Percentiles rank a stretch among this genome's conserved stretches.
Conservation (phyloP, 2,888 invertebrate genomes). For the Trichogramma evanescens region DNA sequence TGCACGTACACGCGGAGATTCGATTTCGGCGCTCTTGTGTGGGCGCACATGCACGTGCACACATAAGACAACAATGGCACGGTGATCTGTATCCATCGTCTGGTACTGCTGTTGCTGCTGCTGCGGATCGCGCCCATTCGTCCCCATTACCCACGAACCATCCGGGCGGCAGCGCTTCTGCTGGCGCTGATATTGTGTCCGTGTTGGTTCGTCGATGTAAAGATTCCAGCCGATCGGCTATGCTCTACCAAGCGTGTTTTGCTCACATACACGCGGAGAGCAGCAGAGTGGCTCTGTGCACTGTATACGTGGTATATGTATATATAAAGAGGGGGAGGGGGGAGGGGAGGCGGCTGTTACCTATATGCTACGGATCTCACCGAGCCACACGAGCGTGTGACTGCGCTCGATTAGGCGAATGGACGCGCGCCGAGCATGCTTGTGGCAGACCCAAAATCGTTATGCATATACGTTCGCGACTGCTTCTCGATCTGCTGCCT, state of each 20-base stretch:
- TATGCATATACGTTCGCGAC: too few species aligned
- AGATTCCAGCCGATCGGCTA: slow-evolving; percentile 16
- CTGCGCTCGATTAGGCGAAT: slow-evolving; percentile 5
- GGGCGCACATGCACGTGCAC: too few species aligned
- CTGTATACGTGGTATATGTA: too few species aligned
- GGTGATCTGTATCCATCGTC: too few species aligned
- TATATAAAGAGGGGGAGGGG: too few species aligned
- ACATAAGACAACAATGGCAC: too few species aligned
- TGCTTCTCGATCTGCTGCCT: too few species aligned
- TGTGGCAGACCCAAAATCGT: background rate
- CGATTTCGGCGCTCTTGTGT: too few species aligned
- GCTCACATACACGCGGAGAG: background rate
- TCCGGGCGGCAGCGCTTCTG: background rate
- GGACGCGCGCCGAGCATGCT: background rate
- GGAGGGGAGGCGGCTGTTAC: background rate
- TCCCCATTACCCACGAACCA: slow-evolving; percentile 11
- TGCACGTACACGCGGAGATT: too few species aligned
- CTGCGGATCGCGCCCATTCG: slow-evolving; percentile 5
- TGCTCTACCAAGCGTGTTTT: background rate
- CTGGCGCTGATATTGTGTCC: slow-evolving; percentile 7
- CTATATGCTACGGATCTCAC: background rate
- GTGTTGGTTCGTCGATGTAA: slow-evolving; percentile 11
- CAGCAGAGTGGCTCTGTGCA: background rate
- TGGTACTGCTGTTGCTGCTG: background rate
- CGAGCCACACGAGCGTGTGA: background rate